These are phyloP conservation scores for Tupiocoris notatus DNA, from an alignment of 2,888 invertebrate genomes.

Conservation along the genomic window DNA sequence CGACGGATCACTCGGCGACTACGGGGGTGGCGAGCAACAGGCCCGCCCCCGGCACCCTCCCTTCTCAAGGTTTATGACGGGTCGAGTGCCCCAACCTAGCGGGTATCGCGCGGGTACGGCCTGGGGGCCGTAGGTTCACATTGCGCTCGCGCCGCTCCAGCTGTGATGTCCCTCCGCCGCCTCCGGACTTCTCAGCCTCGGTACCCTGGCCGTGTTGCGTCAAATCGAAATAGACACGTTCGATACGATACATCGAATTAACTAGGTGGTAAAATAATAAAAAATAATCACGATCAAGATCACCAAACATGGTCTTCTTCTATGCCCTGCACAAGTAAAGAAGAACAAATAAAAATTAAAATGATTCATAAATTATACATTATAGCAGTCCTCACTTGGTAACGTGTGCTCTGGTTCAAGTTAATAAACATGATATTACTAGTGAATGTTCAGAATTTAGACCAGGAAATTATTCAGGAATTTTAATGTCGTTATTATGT, in stretches of 20 bases:
- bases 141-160: background rate
- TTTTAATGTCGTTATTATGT: no score
- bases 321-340: no score
- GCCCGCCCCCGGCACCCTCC: background rate
- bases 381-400: no score
- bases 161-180: background rate
- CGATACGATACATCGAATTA: background rate
- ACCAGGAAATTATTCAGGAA: no score
- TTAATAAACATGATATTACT: background rate
- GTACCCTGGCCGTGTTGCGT: background rate
- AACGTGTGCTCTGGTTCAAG: background rate
- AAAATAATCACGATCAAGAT: no score
- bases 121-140: background rate
- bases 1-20: background rate
- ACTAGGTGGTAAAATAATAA: no score
- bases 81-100: background rate
- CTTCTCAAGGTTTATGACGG: background rate
- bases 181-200: no score
- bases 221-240: no score
- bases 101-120: background rate
- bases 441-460: no score
- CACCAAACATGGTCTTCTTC: no score
- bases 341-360: no score
- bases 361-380: no score
- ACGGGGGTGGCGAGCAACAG: background rate